These are phyloP conservation scores for Philopedon plagiatum DNA, from an alignment of 2,888 invertebrate genomes.

Conservation along the genomic window DNA sequence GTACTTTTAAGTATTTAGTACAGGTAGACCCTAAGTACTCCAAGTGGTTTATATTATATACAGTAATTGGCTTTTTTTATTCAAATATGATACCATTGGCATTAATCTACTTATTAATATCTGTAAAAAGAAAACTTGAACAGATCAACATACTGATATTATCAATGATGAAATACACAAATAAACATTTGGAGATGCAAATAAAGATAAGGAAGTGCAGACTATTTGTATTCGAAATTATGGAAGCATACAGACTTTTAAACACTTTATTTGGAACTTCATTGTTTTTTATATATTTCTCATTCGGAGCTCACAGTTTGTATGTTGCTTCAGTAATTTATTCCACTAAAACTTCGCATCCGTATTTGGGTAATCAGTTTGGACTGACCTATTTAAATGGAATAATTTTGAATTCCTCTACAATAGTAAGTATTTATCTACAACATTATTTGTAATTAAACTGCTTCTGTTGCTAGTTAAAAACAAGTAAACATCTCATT, in stretches of 20 bases:
- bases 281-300: neutral
- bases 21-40: neutral
- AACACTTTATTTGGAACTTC: neutral
- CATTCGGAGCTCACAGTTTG: neutral
- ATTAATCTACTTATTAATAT: neutral
- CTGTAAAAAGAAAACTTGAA: neutral
- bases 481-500: too few relatives aligned
- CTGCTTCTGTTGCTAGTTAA: too few relatives aligned
- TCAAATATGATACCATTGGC: neutral
- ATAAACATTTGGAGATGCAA: neutral
- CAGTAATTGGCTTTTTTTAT: neutral
- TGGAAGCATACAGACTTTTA: neutral
- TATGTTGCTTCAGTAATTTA: neutral
- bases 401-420: neutral
- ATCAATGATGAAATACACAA: neutral
- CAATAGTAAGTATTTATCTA: neutral
- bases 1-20: neutral
- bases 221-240: neutral
- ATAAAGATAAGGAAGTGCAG: neutral
- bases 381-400: neutral
- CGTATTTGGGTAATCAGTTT: neutral
- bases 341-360: neutral
- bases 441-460: too few relatives aligned
- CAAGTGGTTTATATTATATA: neutral
- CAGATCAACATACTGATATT: neutral